These are phyloP conservation scores for Ranitomeya variabilis DNA, from an alignment of 2,113 vertebrate genomes.

Conservation along the genomic window DNA sequence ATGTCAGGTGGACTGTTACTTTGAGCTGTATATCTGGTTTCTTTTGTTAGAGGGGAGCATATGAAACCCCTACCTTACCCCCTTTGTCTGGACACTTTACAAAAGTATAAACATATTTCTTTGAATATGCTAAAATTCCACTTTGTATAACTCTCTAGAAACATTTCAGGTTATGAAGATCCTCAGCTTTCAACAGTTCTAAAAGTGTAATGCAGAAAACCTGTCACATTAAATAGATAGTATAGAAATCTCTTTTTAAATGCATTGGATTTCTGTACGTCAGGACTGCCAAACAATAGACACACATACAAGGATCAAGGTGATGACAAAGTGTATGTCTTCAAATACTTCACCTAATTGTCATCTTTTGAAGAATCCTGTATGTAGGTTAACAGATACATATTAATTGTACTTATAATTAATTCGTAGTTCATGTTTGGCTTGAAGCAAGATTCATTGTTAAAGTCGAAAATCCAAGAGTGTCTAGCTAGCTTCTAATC, in stretches of 20 bases:
- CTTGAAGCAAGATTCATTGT: neutral
- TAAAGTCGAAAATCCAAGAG: neutral
- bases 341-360: constrained; percentile 9
- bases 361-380: neutral
- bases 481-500: constrained; percentile 42
- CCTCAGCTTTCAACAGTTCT: neutral
- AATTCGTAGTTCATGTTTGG: constrained; percentile 26
- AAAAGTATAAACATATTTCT: neutral
- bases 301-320: neutral
- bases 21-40: too few species aligned
- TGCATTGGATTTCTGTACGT: neutral
- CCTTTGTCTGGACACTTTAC: too few species aligned
- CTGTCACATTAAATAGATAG: neutral
- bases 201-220: neutral
- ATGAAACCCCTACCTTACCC: too few species aligned
- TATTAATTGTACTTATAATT: constrained; percentile 28
- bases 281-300: neutral
- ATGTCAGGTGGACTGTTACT: too few species aligned
- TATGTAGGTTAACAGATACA: constrained; percentile 6
- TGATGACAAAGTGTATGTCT: neutral
- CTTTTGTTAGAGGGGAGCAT: too few species aligned
- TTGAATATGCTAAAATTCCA: neutral
- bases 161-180: neutral
- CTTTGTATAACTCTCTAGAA: neutral
- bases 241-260: neutral